phyloP scores from a whole-genome alignment of 2,797 vertebrate species.

The Staurois parvus region DNA sequence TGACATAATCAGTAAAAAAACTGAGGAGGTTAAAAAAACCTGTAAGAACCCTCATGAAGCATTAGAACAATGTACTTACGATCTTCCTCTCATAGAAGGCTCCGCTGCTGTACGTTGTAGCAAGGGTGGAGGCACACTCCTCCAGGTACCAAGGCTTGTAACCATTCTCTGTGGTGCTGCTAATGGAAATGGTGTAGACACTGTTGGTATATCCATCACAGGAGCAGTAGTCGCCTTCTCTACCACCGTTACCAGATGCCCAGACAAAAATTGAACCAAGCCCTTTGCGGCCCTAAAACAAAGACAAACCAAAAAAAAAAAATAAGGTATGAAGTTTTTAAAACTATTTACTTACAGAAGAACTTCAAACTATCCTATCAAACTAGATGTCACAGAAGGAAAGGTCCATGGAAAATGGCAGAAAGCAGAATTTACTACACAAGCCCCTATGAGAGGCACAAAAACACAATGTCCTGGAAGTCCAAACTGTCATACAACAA shows the following conservation, averaged over 20 bases:
- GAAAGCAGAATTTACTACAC: too few relatives aligned
- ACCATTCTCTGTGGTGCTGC: conserved; percentile 81
- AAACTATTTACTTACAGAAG: too few relatives aligned
- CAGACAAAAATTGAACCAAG: conserved; percentile 82
- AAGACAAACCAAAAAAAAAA: neutral
- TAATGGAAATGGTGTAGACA: conserved; percentile 82
- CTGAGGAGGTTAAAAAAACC: too few relatives aligned
- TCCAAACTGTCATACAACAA: too few relatives aligned
- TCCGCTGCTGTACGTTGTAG: conserved; percentile 83
- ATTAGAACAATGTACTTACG: conserved; percentile 68
- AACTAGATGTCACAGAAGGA: too few relatives aligned
- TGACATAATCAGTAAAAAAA: too few relatives aligned
- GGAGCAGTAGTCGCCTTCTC: conserved; percentile 80
- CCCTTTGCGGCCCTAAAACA: conserved; percentile 76
- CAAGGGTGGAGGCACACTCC: conserved; percentile 79
- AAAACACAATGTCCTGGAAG: too few relatives aligned
- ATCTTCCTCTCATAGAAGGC: conserved; percentile 81
- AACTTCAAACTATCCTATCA: too few relatives aligned
- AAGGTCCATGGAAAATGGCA: too few relatives aligned
- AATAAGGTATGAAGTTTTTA: too few relatives aligned
- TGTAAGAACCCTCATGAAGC: neutral
- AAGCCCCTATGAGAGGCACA: too few relatives aligned
- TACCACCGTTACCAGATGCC: conserved; percentile 79
- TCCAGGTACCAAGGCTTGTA: conserved; percentile 84
- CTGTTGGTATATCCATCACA: conserved; percentile 84